Percentiles rank a stretch among this genome's conserved stretches.
These are phyloP conservation scores for Oxystoma pomonae DNA, from an alignment of 2,888 invertebrate species.

Conservation along the genomic window DNA sequence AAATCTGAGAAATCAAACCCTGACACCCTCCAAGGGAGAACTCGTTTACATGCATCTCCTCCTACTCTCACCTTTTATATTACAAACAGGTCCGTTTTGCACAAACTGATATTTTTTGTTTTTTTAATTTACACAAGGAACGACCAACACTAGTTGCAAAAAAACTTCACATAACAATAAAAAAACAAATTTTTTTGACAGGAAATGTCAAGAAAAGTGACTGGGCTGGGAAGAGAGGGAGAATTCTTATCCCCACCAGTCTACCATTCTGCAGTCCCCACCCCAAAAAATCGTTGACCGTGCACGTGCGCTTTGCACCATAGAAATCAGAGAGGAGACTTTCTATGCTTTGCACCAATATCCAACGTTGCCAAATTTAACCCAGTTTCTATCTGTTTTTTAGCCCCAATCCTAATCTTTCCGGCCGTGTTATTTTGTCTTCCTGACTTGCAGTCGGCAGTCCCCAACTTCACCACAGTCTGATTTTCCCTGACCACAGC, in stretches of 20 bases:
- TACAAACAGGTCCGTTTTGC: not conserved
- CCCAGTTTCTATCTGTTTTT: too few relatives aligned
- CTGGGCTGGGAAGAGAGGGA: not conserved
- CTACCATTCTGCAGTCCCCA: not conserved
- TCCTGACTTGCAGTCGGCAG: too few relatives aligned
- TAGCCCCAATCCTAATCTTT: too few relatives aligned
- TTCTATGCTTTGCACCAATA: too few relatives aligned
- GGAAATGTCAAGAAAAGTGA: constrained; percentile 1
- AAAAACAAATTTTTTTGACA: constrained; percentile 1
- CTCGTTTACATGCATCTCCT: not conserved
- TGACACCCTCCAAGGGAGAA: not conserved
- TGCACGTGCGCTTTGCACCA: not conserved
- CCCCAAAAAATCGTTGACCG: not conserved
- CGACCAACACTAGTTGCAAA: not conserved
- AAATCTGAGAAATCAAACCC: not conserved
- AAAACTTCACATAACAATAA: constrained; percentile 2
- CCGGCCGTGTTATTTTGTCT: not conserved
- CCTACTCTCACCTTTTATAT: not conserved
- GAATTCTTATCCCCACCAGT: not conserved
- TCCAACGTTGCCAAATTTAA: too few relatives aligned
- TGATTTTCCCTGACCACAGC: too few relatives aligned
- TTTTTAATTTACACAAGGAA: not conserved
- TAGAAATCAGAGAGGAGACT: too few relatives aligned
- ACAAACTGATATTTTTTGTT: not conserved
- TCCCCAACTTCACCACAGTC: too few relatives aligned